Evolutionary conservation across 2,888 invertebrate species (phyloP).

Genomic region (Tinea trinotella): DNA sequence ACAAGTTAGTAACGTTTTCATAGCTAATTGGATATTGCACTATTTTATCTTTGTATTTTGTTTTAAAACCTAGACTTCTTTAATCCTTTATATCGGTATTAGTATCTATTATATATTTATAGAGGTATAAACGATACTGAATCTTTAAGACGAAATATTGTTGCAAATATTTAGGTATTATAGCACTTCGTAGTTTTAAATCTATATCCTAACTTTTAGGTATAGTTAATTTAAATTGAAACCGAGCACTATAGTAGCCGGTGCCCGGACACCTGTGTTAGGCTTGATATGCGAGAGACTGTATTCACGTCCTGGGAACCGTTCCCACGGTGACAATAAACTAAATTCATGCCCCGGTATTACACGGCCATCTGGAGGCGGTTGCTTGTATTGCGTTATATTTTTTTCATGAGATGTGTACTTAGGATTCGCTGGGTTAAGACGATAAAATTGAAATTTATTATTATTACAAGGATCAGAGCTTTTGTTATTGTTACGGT

Average conservation of each 20-base stretch:
- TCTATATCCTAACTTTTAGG: no score
- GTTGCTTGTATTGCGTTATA: constrained; percentile 30
- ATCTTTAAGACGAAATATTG: no score
- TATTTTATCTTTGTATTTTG: no score
- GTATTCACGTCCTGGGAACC: not conserved
- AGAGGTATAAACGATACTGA: no score
- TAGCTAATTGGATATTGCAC: no score
- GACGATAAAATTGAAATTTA: constrained; percentile 40
- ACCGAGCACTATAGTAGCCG: no score
- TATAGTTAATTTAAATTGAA: no score
- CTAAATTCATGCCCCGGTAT: constrained; percentile 17
- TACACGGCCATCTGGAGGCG: constrained; percentile 14
- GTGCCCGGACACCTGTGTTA: not conserved
- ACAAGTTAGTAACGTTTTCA: not conserved
- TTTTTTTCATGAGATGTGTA: constrained; percentile 40
- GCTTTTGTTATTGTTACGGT: constrained; percentile 18
- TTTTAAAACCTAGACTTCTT: no score
- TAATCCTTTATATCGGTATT: no score
- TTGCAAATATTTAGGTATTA: no score
- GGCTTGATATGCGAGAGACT: not conserved
- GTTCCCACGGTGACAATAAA: constrained; percentile 17
- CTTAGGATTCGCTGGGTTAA: constrained; percentile 27
- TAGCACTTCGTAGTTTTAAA: no score
- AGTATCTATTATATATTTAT: no score
- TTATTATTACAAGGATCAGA: constrained; percentile 32